Evolutionary conservation across 2,113 vertebrate species (phyloP), one percentile per base, ranked within the genome.

Genomic region (Furnarius figulus): DNA sequence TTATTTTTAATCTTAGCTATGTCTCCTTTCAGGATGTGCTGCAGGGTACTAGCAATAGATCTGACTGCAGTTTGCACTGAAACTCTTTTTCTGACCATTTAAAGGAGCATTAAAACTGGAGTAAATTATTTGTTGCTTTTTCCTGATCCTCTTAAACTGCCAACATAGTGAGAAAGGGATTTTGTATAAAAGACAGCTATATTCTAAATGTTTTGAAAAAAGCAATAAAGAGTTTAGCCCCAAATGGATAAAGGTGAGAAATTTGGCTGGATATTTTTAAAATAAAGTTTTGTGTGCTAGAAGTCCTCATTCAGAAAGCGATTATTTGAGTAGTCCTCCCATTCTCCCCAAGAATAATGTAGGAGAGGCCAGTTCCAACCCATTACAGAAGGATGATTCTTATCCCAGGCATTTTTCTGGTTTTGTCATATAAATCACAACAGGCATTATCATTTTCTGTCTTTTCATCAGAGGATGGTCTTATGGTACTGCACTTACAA

Each of bases 1-100:
- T 94, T 94, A 83, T 90, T 94, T 95, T 96, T 92, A 93, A 88
- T 97, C 93, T 96, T 84, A 63, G 46, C 50, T 68, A 3, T 90
- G 85, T 77, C 92, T 90, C 71, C 35, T 86, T 80, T 71, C 50
- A 4, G 63, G 59, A 90, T 77, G 19, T 71, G 82, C 74, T 83
- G 16, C 50, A 52, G 59, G 67, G 37, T 85, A 56, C 17, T 22
- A 85, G 87, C 85, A 93, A 86, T 96, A 90, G 82, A 89, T 96
- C 92, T 94, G 63, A 14, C 61, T 90, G 24, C 10, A 47, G 52
- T 71, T 96, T 95, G 47, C 61, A 74, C 39, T 68, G 79, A 44
- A 88, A 70, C 55, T 22, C 71, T 84, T 89, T 42, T 88, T 90
- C 91, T 87, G 90, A 47, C 50, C 85, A 67, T 93, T 91, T 95